Base-by-base conservation (phyloP, 1,140 invertebrate genomes). In the Brachionus manjavacas region DNA sequence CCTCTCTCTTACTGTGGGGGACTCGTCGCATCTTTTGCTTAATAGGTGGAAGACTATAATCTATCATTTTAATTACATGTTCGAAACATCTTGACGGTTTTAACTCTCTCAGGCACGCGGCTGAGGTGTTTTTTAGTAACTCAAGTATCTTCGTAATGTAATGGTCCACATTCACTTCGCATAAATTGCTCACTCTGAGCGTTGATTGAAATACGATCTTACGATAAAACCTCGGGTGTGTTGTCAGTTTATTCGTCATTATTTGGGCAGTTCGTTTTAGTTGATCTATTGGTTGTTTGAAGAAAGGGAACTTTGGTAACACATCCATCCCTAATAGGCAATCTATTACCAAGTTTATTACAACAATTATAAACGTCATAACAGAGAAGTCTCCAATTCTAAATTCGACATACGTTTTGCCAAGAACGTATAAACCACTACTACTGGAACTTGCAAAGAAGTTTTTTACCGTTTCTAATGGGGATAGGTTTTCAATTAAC, bases 191-290 rank as follows among this genome's bases (percentile, higher is more conserved):
- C 43, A 85, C 31, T 14, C 49, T 55, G n/a, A 55, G 49, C n/a
- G 49, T 1, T n/a, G 14, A n/a, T 55, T 55, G 49, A 20, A 55
- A 14, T 14, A n/a, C 49, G 3, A 4, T 52, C 49, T 52, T n/a
- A 52, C 14, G 49, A 55, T 55, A 55, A n/a, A n/a, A 55, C 6
- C 11, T 79, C 49, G 23, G 4, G 86, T 86, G 4, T 85, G 31
- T 31, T 68, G 64, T 14, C 31, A 68, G 64, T 35, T 25, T 35
- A 12, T 68, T 8, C 23, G 23, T 28, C 23, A 35, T 68, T 3
- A 25, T 25, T 68, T 68, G 49, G 11, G 12, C 31, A 25, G 64
- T 31, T 12, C 28, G 20, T 68, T 25, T 12, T 12, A 31, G 23
- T 68, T 68, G 23, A 35, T 68, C 64, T 8, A 68, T 31, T 68